Conservation (phyloP, 2,797 vertebrate genomes). For the Anableps anableps region DNA sequence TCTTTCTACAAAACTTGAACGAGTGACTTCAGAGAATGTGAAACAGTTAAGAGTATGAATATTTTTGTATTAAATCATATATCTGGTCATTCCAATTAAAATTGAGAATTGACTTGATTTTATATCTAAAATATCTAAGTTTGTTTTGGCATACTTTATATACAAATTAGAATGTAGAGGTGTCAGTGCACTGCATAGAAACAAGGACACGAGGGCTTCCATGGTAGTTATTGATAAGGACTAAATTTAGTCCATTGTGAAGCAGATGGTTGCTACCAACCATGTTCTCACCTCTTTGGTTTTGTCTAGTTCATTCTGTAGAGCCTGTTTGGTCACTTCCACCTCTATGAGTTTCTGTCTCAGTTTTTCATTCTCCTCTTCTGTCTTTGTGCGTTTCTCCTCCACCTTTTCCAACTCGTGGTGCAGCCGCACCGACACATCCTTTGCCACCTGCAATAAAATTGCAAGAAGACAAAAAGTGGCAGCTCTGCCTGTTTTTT, state of each 20-base stretch:
- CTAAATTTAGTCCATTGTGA: background rate
- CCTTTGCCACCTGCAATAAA: conserved; percentile 90
- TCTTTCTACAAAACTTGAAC: background rate
- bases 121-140: background rate
- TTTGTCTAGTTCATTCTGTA: conserved; percentile 95
- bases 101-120: background rate
- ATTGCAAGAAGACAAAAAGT: background rate
- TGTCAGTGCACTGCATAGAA: background rate
- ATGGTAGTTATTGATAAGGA: background rate
- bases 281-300: conserved; percentile 87
- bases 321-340: conserved; percentile 93
- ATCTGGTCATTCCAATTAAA: background rate
- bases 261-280: background rate
- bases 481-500: too few species aligned
- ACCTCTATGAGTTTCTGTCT: conserved; percentile 94
- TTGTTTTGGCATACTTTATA: background rate
- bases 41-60: background rate
- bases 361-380: conserved; percentile 96
- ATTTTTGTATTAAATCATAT: background rate
- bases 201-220: background rate
- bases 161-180: background rate
- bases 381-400: conserved; percentile 94
- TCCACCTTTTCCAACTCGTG: conserved; percentile 97
- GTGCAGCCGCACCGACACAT: conserved; percentile 96
- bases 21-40: background rate